Evolutionary conservation across 2,797 vertebrate genomes (phyloP), one percentile per base, ranked within the genome.

Genomic region (Sciaenops ocellatus): DNA sequence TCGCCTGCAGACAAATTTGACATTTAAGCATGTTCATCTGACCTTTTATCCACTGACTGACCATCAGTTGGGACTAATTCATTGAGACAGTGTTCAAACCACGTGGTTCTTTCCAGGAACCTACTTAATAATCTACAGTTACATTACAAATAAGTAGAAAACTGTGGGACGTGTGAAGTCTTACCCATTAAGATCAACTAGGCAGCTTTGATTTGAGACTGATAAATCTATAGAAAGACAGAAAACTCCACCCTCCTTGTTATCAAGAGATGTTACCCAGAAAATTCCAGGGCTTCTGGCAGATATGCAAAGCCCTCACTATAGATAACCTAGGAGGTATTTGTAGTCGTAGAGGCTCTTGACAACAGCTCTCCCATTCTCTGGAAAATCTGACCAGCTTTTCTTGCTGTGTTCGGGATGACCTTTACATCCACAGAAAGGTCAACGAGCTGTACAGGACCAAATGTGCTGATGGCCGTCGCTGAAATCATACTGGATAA

Each of bases 361-460:
- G 83, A 82, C 41, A 44, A 85, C 82, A 69, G 44, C 70, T 69
- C 62, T 48, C 22, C 62, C 22, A 44, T 73, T 80, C 78, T 65
- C 63, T 41, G 50, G 38, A 52, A 83, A 85, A 83, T 72, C 87
- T 61, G 41, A 83, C 54, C 77, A 66, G 78, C 80, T 73, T 84
- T 76, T 76, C 66, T 61, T 73, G 54, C 50, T 73, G 78, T 63
- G n/a, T 54, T 79, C 57, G 61, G 18, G 56, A 48, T 78, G 85
- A 86, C 90, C 90, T 91, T 92, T 92, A 70, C 67, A 48, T 89
- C 69, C 42, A 55, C 61, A 59, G 69, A 93, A 91, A 92, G 85
- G 89, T 90, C 89, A 77, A 22, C 0, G 57, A 13, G 67, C 69
- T 20, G 56, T 1, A 5, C 20, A 15, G 42, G 42, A 60, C 59